These are phyloP conservation scores for Drosophila cracens DNA, from an alignment of 2,888 invertebrate genomes.

Conservation along the genomic window DNA sequence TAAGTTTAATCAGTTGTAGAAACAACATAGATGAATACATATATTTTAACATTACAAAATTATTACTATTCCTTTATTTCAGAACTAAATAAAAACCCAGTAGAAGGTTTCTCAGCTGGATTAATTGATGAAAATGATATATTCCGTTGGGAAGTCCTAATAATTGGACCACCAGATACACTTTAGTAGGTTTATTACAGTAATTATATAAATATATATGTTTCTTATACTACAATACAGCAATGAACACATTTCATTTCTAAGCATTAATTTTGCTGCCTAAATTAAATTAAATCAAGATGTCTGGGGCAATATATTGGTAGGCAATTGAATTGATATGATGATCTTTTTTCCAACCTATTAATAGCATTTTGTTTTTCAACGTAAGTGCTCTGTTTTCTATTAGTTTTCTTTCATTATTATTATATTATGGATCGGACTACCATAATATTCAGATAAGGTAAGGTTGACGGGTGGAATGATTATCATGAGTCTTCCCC, in stretches of 20 bases:
- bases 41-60: constrained; percentile 21
- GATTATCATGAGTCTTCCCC: background rate
- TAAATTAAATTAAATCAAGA: background rate
- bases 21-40: constrained; percentile 1
- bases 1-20: constrained; percentile 1
- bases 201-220: constrained; percentile 15
- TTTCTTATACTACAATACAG: background rate
- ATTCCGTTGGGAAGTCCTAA: constrained; percentile 99
- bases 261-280: background rate
- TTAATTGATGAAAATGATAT: constrained; percentile 99
- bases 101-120: constrained; percentile 99
- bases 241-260: background rate
- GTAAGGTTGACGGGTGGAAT: background rate
- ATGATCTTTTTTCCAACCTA: background rate
- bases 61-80: constrained; percentile 68
- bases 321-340: background rate
- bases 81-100: constrained; percentile 99
- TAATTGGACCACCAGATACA: constrained; percentile 99
- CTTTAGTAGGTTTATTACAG: constrained; percentile 93
- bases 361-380: background rate
- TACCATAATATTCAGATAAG: constrained; percentile 1
- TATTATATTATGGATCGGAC: background rate
- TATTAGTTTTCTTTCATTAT: background rate
- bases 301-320: background rate
- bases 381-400: background rate